Evolutionary conservation across 2,113 vertebrate genomes (phyloP).

Genomic region (Chascanopsetta lugubris): DNA sequence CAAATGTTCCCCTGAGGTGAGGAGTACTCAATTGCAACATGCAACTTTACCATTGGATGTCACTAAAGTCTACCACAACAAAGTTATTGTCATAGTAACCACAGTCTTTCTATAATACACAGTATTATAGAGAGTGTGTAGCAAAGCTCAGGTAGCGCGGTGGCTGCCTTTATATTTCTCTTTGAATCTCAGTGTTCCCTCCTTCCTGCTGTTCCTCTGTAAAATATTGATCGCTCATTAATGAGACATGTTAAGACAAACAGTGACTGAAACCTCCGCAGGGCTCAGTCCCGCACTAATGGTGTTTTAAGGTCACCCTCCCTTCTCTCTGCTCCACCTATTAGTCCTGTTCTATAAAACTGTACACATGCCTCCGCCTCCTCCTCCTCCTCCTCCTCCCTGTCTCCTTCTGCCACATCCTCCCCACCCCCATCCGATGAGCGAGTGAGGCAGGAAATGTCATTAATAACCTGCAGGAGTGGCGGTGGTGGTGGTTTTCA

Average conservation of each 20-base stretch:
- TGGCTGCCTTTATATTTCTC: background rate
- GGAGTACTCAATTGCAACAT: too few species aligned
- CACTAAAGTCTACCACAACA: too few species aligned
- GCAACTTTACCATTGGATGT: too few species aligned
- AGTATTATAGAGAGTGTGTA: too few species aligned
- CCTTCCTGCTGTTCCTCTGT: slow-evolving; percentile 4
- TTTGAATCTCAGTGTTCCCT: too few species aligned
- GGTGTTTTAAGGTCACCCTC: slow-evolving; percentile 28
- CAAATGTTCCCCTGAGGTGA: too few species aligned
- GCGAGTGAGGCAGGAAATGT: slow-evolving; percentile 34
- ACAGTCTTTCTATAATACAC: too few species aligned
- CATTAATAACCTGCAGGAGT: slow-evolving; percentile 29
- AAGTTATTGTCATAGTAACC: too few species aligned
- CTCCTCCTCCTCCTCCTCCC: slow-evolving; percentile 21
- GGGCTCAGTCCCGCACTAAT: background rate
- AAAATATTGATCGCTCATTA: slow-evolving; percentile 14
- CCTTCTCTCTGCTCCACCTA: slow-evolving; percentile 32
- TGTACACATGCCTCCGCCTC: slow-evolving; percentile 37
- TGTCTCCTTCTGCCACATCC: slow-evolving; percentile 46
- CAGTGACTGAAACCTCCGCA: slow-evolving; percentile 16
- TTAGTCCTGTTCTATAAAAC: slow-evolving; percentile 33
- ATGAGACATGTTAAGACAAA: background rate
- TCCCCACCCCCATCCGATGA: slow-evolving; percentile 31
- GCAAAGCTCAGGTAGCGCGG: too few species aligned
- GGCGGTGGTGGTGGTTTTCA: slow-evolving; percentile 28